A percentile compares a stretch with the other conserved stretches of the same genome.
Conservation (phyloP, 2,797 vertebrate species). For the Odontamblyopus lacepedii region DNA sequence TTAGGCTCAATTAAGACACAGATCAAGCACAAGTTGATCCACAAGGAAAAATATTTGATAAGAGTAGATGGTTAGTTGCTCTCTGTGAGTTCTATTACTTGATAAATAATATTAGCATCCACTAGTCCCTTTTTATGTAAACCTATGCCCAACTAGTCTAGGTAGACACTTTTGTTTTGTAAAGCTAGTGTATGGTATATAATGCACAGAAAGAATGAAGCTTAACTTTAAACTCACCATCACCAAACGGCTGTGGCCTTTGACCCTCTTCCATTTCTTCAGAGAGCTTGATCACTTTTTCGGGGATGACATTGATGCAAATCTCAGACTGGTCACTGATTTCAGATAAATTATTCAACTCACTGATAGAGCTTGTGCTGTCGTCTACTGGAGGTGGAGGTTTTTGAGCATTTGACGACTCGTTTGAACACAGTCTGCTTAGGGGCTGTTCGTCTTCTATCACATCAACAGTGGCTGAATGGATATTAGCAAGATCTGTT, state of each 20-base stretch:
- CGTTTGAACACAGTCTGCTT: constrained; percentile 6
- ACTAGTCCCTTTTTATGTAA: too few species aligned
- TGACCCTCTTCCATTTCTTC: constrained; percentile 9
- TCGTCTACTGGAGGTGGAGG: neutral
- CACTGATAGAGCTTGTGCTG: neutral
- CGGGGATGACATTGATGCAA: neutral
- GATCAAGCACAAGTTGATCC: too few species aligned
- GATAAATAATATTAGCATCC: too few species aligned
- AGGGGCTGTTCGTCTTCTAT: neutral
- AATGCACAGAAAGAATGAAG: neutral
- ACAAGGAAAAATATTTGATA: too few species aligned
- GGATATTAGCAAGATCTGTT: neutral
- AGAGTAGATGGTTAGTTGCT: too few species aligned
- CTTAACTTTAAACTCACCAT: neutral
- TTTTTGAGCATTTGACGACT: neutral
- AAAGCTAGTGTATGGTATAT: neutral
- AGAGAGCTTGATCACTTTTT: constrained; percentile 10
- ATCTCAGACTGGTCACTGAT: neutral
- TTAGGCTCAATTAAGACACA: too few species aligned
- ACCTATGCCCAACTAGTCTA: too few species aligned
- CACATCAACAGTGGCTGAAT: neutral
- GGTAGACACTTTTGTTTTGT: neutral
- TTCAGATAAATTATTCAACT: neutral
- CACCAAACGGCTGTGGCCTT: neutral
- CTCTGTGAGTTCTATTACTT: too few species aligned